A percentile compares a stretch with the other conserved stretches of the same genome.
These are phyloP conservation scores for Drosophila dunni DNA, from an alignment of 1,140 invertebrate genomes.

Conservation along the genomic window DNA sequence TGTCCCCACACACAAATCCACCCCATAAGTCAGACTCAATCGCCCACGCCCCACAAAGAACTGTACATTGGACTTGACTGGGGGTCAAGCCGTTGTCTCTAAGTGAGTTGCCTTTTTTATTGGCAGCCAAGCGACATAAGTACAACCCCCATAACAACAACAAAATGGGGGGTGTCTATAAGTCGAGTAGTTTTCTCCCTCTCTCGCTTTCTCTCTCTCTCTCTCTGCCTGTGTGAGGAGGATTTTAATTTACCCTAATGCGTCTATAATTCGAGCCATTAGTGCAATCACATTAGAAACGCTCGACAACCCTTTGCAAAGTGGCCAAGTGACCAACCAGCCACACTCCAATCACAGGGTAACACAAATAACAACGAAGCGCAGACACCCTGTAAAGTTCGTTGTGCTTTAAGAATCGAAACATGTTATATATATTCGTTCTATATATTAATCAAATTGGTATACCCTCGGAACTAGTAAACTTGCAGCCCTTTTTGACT, in stretches of 20 bases:
- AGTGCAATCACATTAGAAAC: slow-evolving; percentile 83
- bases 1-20: slow-evolving; percentile 25
- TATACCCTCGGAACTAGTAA: too few species aligned
- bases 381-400: background rate
- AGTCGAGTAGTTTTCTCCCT: background rate
- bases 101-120: slow-evolving; percentile 59
- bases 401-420: too few species aligned
- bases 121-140: slow-evolving; percentile 25
- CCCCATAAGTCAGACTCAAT: slow-evolving; percentile 17
- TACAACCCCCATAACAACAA: slow-evolving; percentile 24
- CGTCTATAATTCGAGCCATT: slow-evolving; percentile 84
- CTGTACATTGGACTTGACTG: slow-evolving; percentile 11
- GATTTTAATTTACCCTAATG: slow-evolving; percentile 84
- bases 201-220: too few species aligned
- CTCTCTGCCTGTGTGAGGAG: slow-evolving; percentile 29
- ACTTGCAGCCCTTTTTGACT: too few species aligned
- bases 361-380: background rate
- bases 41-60: background rate
- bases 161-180: background rate
- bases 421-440: too few species aligned
- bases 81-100: slow-evolving; percentile 50
- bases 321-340: slow-evolving; percentile 29
- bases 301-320: slow-evolving; percentile 69
- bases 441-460: too few species aligned
- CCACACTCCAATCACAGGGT: background rate